Evolutionary conservation across 35 echinoderm and acorn worm genomes (phyloP).

Genomic region (Apostichopus japonicus): DNA sequence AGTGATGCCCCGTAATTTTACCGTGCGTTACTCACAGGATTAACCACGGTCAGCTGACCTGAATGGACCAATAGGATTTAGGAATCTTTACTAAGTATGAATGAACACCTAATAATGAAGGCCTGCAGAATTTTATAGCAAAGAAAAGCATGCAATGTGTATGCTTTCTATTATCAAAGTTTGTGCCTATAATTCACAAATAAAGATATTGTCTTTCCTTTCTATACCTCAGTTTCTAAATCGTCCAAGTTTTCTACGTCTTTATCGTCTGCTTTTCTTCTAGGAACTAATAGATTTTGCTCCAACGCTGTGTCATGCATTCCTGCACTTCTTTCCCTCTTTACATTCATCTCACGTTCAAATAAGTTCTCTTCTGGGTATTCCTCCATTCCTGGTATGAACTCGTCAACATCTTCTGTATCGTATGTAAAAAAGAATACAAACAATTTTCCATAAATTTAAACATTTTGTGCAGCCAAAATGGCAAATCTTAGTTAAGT

Average conservation of each 20-base stretch:
- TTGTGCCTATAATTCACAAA: not conserved
- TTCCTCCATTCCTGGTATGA: not conserved
- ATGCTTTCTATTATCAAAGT: not conserved
- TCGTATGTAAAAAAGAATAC: not conserved
- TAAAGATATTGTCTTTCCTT: not conserved
- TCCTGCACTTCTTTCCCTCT: not conserved
- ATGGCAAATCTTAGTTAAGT: too few species aligned
- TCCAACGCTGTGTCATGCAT: not conserved
- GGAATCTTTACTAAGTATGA: too few species aligned
- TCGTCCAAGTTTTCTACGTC: not conserved
- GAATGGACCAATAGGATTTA: too few species aligned
- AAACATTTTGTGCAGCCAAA: not conserved
- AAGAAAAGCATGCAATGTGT: too few species aligned
- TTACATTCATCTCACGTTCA: not conserved
- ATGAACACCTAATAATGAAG: too few species aligned
- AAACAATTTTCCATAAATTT: not conserved
- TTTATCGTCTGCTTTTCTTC: not conserved
- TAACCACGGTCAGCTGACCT: too few species aligned
- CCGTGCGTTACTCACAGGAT: too few species aligned
- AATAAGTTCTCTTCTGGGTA: not conserved
- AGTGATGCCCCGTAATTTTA: too few species aligned
- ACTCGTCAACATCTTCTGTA: slow-evolving; percentile 52
- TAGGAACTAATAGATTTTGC: not conserved
- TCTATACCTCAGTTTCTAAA: slow-evolving; percentile 42
- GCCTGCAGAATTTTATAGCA: too few species aligned